These are phyloP conservation scores for Tursiops truncatus DNA, from an alignment of 2,113 vertebrate genomes.

Conservation along the genomic window DNA sequence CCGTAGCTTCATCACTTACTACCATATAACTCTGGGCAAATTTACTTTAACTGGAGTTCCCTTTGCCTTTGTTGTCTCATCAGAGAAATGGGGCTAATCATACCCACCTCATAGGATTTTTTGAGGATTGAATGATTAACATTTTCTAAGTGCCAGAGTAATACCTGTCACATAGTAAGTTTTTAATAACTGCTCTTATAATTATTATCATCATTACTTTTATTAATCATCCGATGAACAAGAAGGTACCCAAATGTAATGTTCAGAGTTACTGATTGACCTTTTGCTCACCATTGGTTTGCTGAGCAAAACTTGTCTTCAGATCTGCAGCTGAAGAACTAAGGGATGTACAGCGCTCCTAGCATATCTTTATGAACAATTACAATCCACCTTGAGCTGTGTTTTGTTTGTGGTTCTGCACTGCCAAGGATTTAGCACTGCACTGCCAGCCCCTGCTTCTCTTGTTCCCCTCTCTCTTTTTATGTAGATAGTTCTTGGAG, in stretches of 20 bases:
- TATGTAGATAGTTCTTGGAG: background rate
- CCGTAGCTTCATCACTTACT: background rate
- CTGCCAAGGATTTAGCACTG: background rate
- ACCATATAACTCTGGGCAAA: background rate
- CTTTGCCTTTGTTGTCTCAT: background rate
- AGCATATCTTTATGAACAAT: accelerated
- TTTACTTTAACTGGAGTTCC: background rate
- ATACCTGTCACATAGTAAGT: background rate
- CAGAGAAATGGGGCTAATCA: background rate
- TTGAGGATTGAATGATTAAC: background rate
- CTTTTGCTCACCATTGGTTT: background rate
- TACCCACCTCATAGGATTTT: background rate
- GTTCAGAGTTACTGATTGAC: background rate
- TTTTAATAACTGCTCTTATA: background rate
- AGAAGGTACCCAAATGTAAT: accelerated
- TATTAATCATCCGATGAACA: background rate
- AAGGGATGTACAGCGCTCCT: accelerated
- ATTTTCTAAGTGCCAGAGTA: background rate
- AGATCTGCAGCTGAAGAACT: too few species aligned
- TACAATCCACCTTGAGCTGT: accelerated
- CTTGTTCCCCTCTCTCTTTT: too few species aligned
- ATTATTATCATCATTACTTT: background rate
- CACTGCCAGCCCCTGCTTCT: accelerated
- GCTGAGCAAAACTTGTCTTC: background rate
- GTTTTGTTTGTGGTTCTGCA: background rate